Percentiles rank a stretch among this genome's conserved stretches.
Conservation (phyloP, 92 coral and sea anemone genomes). For the Blastomussa wellsi region DNA sequence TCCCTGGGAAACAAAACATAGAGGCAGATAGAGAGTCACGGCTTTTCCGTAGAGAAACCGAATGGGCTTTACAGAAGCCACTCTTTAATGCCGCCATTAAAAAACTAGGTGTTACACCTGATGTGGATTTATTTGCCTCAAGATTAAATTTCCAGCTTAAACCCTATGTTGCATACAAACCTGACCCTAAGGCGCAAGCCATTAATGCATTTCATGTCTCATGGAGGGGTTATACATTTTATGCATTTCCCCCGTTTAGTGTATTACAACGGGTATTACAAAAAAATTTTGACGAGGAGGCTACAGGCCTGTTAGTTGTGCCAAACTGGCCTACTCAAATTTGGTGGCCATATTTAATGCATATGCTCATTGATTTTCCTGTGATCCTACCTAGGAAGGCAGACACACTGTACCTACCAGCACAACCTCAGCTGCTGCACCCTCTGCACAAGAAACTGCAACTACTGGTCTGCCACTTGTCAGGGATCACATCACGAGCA, state of each 20-base stretch:
- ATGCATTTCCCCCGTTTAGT: slow-evolving; percentile 40
- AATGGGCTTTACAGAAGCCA: slow-evolving; percentile 47
- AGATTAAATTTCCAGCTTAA: slow-evolving; percentile 6
- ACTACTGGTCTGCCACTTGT: slow-evolving; percentile 40
- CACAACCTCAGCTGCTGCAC: slow-evolving; percentile 35
- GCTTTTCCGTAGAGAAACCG: slow-evolving; percentile 35
- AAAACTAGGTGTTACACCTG: no score
- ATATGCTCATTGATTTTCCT: slow-evolving; percentile 39
- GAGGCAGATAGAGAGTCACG: slow-evolving; percentile 57
- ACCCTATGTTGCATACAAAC: slow-evolving; percentile 47
- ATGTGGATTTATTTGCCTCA: slow-evolving; percentile 41
- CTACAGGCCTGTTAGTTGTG: slow-evolving; percentile 41
- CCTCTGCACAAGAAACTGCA: slow-evolving; percentile 31
- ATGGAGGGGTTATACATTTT: slow-evolving; percentile 10
- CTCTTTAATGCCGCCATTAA: slow-evolving; percentile 29
- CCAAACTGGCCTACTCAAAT: slow-evolving; percentile 59
- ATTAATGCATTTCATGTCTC: slow-evolving; percentile 46
- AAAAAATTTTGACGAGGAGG: slow-evolving; percentile 37
- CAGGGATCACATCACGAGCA: slow-evolving; percentile 52
- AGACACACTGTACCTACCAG: slow-evolving; percentile 33
- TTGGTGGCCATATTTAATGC: slow-evolving; percentile 42
- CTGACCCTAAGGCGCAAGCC: slow-evolving; percentile 46
- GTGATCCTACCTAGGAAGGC: slow-evolving; percentile 28
- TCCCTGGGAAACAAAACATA: slow-evolving; percentile 52
- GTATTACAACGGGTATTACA: slow-evolving; percentile 31